Percentiles rank a stretch among this genome's conserved stretches.
phyloP scores from a whole-genome alignment of 2,113 vertebrate species.

The Pelecanus crispus region DNA sequence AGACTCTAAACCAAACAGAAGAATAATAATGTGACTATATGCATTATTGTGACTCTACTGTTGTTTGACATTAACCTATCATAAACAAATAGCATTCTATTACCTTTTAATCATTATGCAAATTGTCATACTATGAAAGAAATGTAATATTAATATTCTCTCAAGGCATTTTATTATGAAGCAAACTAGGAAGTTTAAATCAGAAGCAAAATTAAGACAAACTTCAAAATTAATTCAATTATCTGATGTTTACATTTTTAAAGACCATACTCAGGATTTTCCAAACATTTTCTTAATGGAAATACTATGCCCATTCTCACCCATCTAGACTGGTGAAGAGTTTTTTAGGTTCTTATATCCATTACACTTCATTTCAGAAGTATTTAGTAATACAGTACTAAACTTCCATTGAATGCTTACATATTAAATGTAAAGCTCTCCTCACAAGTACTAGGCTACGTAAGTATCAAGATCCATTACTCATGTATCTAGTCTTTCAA shows the following conservation, averaged over 20 bases:
- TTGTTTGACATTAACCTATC: not conserved
- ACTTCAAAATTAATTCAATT: not conserved
- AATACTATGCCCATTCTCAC: not conserved
- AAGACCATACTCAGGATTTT: not conserved
- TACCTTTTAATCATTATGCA: not conserved
- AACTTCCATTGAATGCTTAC: not conserved
- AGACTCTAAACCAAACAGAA: slow-evolving; percentile 73
- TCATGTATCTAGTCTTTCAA: not conserved
- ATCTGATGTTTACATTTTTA: not conserved
- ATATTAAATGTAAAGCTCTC: not conserved
- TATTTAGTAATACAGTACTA: not conserved
- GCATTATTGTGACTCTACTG: not conserved
- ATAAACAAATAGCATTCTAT: not conserved
- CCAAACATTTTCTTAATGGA: not conserved
- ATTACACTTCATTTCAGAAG: not conserved
- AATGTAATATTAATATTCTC: not conserved
- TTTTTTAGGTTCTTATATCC: not conserved
- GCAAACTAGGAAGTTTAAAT: not conserved
- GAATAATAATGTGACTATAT: not conserved
- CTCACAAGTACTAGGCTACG: not conserved
- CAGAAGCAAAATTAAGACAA: not conserved
- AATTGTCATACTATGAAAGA: not conserved
- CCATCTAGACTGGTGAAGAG: not conserved
- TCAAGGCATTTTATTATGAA: not conserved
- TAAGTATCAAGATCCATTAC: not conserved